These are phyloP conservation scores for Endomychus coccineus DNA, from an alignment of 2,888 invertebrate species.

Conservation along the genomic window DNA sequence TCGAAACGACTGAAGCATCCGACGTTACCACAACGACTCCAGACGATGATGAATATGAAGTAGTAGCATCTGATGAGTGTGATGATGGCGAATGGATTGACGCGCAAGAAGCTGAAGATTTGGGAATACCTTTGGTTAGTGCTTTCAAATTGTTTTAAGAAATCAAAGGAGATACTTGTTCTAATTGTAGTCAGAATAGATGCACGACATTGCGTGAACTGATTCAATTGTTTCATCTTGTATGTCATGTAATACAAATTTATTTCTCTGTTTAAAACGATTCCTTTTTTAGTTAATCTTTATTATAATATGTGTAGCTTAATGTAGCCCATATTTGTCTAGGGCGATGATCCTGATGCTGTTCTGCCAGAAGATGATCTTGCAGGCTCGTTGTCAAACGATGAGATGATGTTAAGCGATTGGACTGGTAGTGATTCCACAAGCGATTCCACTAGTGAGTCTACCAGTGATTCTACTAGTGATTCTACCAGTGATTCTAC, in stretches of 20 bases:
- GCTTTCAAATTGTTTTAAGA: too few species aligned
- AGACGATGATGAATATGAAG: conserved; percentile 50
- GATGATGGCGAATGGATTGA: conserved; percentile 47
- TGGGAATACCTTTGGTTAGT: neutral
- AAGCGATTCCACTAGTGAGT: neutral
- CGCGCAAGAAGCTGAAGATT: conserved; percentile 7
- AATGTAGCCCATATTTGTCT: too few species aligned
- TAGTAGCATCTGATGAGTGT: conserved; percentile 46
- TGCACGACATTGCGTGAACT: too few species aligned
- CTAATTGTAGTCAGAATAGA: too few species aligned
- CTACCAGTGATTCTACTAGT: conserved; percentile 13
- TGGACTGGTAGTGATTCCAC: conserved; percentile 7
- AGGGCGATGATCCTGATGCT: conserved; percentile 9
- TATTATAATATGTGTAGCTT: too few species aligned
- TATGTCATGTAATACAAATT: too few species aligned
- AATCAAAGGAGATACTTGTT: too few species aligned
- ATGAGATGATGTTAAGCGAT: conserved; percentile 47
- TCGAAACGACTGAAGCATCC: too few species aligned
- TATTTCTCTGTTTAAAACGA: too few species aligned
- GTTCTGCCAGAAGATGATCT: conserved; percentile 6
- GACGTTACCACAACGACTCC: conserved; percentile 8
- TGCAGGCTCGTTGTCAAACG: conserved; percentile 39
- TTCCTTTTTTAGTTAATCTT: too few species aligned
- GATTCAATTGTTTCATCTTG: too few species aligned
- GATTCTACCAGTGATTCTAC: conserved; percentile 12